Conservation (phyloP, 53 echinoderm and acorn worm species). For the Astropecten irregularis region DNA sequence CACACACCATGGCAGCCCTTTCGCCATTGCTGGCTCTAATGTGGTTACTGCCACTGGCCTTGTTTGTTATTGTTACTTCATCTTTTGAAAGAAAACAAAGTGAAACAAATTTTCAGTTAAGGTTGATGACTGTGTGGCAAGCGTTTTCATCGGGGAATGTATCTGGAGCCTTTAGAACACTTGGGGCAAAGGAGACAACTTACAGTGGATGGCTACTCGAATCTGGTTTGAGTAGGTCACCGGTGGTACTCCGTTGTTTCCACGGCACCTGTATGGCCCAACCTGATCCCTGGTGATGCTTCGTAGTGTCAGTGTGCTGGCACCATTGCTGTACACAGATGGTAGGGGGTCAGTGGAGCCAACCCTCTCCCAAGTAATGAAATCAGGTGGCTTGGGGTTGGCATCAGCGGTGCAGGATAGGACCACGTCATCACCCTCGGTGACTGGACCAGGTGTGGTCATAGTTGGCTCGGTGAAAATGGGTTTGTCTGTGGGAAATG, state of each 20-base stretch:
- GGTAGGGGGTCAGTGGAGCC: neutral
- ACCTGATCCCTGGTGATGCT: neutral
- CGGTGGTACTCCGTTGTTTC: slow-evolving; percentile 14
- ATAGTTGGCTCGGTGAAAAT: neutral
- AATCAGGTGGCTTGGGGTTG: slow-evolving; percentile 22
- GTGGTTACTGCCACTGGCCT: neutral
- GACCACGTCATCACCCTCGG: slow-evolving; percentile 32
- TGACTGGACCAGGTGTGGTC: neutral
- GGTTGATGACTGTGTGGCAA: too few species aligned
- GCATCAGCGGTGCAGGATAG: slow-evolving; percentile 40
- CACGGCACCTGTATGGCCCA: slow-evolving; percentile 6
- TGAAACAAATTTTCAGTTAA: neutral
- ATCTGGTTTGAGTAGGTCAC: neutral
- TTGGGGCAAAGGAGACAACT: neutral
- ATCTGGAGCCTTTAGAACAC: neutral
- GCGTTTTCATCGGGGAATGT: too few species aligned
- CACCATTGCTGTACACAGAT: neutral
- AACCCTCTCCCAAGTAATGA: slow-evolving; percentile 19
- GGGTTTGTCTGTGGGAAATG: neutral
- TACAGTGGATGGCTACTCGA: neutral
- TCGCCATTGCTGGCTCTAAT: neutral
- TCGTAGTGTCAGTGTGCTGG: slow-evolving; percentile 10
- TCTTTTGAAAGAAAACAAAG: neutral
- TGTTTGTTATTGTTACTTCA: slow-evolving; percentile 9
- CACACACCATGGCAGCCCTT: neutral